Percentiles rank a stretch among this genome's conserved stretches.
Conservation (phyloP, 1,140 invertebrate genomes). For the Conus betulinus region DNA sequence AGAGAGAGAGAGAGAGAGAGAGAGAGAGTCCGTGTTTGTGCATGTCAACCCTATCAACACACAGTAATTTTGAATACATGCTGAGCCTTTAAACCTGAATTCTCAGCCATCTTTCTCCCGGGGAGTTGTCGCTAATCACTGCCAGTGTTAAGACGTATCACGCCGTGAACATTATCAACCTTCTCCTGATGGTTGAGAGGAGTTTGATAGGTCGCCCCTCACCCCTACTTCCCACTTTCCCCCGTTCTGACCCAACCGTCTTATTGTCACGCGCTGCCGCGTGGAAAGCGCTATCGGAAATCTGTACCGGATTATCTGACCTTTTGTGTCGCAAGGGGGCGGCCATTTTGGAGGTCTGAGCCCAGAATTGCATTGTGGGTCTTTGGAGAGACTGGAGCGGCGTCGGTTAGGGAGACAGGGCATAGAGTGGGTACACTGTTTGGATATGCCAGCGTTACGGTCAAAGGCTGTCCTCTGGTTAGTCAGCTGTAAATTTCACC, state of each 20-base stretch:
- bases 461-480: too few relatives aligned
- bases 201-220: too few relatives aligned
- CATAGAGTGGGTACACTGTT: too few relatives aligned
- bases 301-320: neutral
- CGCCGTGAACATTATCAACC: neutral
- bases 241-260: too few relatives aligned
- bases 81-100: neutral
- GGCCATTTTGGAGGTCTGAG: neutral
- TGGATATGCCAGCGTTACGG: too few relatives aligned
- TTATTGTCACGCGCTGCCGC: neutral
- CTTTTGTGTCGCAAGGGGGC: neutral
- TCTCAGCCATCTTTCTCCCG: neutral
- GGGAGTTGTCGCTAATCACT: neutral
- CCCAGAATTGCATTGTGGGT: too few relatives aligned
- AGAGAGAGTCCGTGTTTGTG: neutral
- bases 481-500: too few relatives aligned
- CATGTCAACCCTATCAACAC: neutral
- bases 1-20: neutral
- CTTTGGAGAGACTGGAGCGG: too few relatives aligned
- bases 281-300: too few relatives aligned
- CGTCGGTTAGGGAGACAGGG: too few relatives aligned
- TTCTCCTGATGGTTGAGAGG: neutral
- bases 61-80: neutral
- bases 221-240: too few relatives aligned
- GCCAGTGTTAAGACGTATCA: neutral